phyloP scores from a whole-genome alignment of 2,797 vertebrate genomes.

The Ibycter americanus region DNA sequence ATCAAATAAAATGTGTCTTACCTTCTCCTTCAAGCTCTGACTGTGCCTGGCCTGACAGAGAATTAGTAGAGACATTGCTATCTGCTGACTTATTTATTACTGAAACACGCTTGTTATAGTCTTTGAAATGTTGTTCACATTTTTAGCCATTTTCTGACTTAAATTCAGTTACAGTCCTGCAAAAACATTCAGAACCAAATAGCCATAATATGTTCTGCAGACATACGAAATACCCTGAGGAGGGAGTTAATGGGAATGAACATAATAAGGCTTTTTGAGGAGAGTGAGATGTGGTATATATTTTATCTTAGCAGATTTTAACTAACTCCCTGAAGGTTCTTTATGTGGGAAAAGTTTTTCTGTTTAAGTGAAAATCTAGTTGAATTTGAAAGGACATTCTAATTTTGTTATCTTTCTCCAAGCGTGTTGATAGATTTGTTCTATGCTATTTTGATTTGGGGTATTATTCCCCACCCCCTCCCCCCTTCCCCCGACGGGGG shows the following conservation, averaged over 20 bases:
- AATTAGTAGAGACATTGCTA: neutral
- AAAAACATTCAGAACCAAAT: constrained; percentile 66
- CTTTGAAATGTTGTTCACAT: constrained; percentile 31
- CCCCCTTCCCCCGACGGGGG: too few relatives aligned
- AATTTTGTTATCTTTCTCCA: neutral
- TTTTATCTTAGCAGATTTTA: constrained; percentile 70
- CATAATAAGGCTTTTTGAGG: constrained; percentile 66
- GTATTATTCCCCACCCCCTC: neutral
- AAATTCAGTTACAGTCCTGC: constrained; percentile 46
- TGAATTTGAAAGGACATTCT: constrained; percentile 39
- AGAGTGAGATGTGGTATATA: constrained; percentile 54
- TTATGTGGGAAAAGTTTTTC: constrained; percentile 54
- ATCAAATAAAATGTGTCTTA: constrained; percentile 6
- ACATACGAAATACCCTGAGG: constrained; percentile 68
- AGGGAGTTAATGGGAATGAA: constrained; percentile 70
- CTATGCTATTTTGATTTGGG: neutral
- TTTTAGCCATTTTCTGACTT: constrained; percentile 51
- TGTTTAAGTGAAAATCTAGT: constrained; percentile 50
- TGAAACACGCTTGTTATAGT: neutral
- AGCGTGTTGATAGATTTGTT: neutral
- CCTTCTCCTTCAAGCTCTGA: neutral
- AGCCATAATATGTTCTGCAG: constrained; percentile 70
- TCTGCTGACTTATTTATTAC: constrained; percentile 35
- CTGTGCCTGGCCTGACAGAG: neutral
- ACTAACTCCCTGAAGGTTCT: constrained; percentile 52